Percentiles rank a stretch among this genome's conserved stretches.
Conservation (phyloP, 2,113 vertebrate genomes). For the Polyodon spathula region DNA sequence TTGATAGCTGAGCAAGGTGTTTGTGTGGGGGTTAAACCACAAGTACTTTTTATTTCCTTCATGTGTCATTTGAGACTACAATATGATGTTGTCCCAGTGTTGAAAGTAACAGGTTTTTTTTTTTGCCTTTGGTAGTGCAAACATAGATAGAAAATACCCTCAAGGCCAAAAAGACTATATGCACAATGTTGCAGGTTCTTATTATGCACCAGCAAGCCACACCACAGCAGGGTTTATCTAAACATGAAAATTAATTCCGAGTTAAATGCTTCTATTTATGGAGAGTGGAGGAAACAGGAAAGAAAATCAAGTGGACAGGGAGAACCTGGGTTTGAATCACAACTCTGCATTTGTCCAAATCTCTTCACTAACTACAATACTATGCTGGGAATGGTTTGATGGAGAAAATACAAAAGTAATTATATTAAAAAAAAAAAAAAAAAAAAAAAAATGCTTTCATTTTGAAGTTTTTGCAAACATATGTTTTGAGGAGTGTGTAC, state of each 20-base stretch:
- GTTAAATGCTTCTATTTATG: conserved; percentile 57
- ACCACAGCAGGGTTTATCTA: conserved; percentile 60
- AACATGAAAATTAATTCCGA: conserved; percentile 64
- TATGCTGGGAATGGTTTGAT: too few relatives aligned
- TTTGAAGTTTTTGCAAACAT: background rate
- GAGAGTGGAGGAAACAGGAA: conserved; percentile 30
- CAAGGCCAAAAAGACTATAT: conserved; percentile 45
- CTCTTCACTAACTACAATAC: too few relatives aligned
- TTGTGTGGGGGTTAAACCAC: too few relatives aligned
- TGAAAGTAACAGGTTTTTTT: conserved; percentile 16
- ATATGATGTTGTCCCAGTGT: conserved; percentile 20
- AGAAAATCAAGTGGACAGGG: conserved; percentile 41
- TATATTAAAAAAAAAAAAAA: too few relatives aligned
- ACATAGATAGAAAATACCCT: conserved; percentile 45
- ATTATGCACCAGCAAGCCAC: conserved; percentile 49
- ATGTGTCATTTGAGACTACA: conserved; percentile 12
- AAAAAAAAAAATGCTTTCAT: too few relatives aligned
- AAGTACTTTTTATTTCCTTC: too few relatives aligned
- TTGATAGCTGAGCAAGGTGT: too few relatives aligned
- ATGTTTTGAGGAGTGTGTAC: background rate
- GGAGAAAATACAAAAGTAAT: too few relatives aligned
- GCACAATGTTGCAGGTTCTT: conserved; percentile 47
- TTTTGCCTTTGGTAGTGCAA: conserved; percentile 23
- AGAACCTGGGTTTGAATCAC: too few relatives aligned
- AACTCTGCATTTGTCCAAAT: too few relatives aligned